phyloP scores from a whole-genome alignment of 2,888 invertebrate genomes.

The Calliopum simillimum region DNA sequence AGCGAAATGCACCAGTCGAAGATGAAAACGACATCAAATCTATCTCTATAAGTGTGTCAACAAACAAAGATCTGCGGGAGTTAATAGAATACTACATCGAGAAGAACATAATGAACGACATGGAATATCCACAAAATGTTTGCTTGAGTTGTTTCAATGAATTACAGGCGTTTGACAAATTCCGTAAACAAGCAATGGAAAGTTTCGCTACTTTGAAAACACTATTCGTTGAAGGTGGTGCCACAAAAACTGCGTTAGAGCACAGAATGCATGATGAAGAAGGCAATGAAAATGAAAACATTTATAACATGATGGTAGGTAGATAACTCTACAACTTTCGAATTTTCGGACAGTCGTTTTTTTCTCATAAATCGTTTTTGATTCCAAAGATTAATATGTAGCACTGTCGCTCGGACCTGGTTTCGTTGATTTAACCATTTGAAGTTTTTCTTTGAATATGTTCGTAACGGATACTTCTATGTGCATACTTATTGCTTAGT shows the following conservation, averaged over 20 bases:
- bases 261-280: too few relatives aligned
- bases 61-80: constrained; percentile 45
- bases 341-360: too few relatives aligned
- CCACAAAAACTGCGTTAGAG: neutral
- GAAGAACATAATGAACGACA: constrained; percentile 14
- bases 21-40: constrained; percentile 22
- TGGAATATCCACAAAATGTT: constrained; percentile 48
- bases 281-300: neutral
- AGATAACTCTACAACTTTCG: too few relatives aligned
- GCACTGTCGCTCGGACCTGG: too few relatives aligned
- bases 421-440: too few relatives aligned
- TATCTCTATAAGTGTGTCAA: constrained; percentile 35
- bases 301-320: constrained; percentile 34
- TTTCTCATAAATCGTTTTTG: too few relatives aligned
- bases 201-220: constrained; percentile 48
- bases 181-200: constrained; percentile 48
- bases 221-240: constrained; percentile 34
- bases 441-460: too few relatives aligned
- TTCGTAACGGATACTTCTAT: too few relatives aligned
- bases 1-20: constrained; percentile 7
- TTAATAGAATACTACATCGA: constrained; percentile 46
- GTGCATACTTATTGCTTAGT: too few relatives aligned
- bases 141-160: constrained; percentile 50
- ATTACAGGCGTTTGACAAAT: constrained; percentile 48
- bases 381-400: too few relatives aligned